phyloP scores from a whole-genome alignment of 1,140 invertebrate genomes.

The Thaumatotibia leucotreta region DNA sequence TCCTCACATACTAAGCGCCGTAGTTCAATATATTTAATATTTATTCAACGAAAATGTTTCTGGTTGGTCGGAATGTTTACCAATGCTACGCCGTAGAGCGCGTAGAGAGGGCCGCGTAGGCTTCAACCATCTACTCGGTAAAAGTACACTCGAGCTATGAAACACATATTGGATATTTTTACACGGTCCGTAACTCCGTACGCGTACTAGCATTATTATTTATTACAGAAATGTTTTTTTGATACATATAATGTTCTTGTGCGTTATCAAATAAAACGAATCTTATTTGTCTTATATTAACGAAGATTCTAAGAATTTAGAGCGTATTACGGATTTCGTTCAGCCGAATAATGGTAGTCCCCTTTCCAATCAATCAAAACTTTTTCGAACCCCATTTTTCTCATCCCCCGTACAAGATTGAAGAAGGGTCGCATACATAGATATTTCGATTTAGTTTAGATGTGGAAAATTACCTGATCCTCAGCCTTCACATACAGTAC shows the following conservation, averaged over 20 bases:
- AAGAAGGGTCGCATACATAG: neutral
- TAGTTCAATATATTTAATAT: neutral
- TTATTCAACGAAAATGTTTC: neutral
- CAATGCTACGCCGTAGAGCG: conserved; percentile 6
- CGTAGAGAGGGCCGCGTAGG: neutral
- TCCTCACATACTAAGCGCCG: neutral
- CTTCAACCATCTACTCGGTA: neutral
- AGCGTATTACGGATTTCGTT: neutral
- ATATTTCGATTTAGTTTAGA: conserved; percentile 27
- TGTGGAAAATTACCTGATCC: conserved; percentile 81
- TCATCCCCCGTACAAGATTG: neutral
- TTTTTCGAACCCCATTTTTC: neutral
- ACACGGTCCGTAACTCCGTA: too few species aligned
- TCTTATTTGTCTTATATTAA: too few species aligned
- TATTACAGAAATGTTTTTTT: too few species aligned
- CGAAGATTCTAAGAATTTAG: neutral
- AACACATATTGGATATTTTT: neutral
- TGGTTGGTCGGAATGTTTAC: neutral
- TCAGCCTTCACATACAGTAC: conserved; percentile 97
- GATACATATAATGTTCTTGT: too few species aligned
- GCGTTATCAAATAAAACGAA: too few species aligned
- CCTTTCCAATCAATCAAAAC: neutral
- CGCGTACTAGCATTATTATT: too few species aligned
- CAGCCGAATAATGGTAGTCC: neutral
- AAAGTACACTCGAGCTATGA: neutral